Conservation (phyloP, 2,888 invertebrate genomes). For the Apamea anceps region DNA sequence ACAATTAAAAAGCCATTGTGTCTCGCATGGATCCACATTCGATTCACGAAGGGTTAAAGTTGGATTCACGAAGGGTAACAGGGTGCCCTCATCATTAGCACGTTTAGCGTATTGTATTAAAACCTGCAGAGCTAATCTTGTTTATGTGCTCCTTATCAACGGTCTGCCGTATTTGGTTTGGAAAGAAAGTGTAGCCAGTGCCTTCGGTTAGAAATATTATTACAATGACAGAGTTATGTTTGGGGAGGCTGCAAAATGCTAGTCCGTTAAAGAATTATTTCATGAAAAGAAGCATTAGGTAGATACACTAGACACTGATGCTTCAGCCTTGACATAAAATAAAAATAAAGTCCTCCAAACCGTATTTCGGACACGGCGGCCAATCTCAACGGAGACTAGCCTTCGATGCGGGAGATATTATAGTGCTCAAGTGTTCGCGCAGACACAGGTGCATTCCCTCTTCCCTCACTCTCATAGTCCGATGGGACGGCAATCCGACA, state of each 20-base stretch:
- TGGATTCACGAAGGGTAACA: not conserved
- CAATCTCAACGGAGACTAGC: too few species aligned
- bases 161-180: not conserved
- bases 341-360: too few species aligned
- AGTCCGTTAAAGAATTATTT: not conserved
- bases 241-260: not conserved
- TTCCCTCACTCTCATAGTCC: too few species aligned
- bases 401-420: too few species aligned
- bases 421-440: too few species aligned
- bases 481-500: too few species aligned
- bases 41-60: too few species aligned
- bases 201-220: not conserved
- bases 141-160: not conserved
- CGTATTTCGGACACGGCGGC: too few species aligned
- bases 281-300: not conserved
- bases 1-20: too few species aligned
- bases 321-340: too few species aligned
- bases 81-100: not conserved
- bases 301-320: not conserved
- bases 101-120: not conserved
- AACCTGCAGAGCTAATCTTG: not conserved
- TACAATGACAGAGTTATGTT: not conserved
- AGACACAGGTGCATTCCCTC: too few species aligned
- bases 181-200: not conserved
- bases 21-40: too few species aligned